Conservation (phyloP, 1,140 invertebrate genomes). For the Halyomorpha halys region DNA sequence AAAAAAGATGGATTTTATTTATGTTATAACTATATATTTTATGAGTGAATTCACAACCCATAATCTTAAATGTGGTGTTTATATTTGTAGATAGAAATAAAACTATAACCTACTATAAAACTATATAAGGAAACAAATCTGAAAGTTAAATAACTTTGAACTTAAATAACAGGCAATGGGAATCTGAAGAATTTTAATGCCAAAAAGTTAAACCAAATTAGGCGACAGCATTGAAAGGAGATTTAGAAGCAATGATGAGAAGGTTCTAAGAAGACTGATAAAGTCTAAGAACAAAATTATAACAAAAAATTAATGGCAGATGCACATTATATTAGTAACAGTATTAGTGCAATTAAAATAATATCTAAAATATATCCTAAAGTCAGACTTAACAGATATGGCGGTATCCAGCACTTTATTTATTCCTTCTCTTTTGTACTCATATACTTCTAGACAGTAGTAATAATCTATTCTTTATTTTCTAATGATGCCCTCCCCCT, state of each 20-base stretch:
- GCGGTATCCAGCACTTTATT: neutral
- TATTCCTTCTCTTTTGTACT: neutral
- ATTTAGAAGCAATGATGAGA: neutral
- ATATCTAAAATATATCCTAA: slow-evolving; percentile 4
- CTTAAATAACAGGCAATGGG: no score
- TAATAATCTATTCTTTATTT: neutral
- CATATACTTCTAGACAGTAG: neutral
- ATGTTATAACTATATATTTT: no score
- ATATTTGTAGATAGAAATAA: no score
- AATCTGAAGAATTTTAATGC: no score
- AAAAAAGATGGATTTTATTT: no score
- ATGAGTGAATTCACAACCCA: no score
- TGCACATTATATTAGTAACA: neutral
- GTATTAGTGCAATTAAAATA: neutral
- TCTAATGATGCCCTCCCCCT: neutral
- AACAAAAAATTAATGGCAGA: slow-evolving; percentile 1
- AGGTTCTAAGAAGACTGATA: neutral
- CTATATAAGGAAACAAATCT: no score
- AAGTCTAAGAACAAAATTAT: neutral
- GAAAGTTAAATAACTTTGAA: no score
- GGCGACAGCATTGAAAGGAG: neutral
- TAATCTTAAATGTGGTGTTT: no score
- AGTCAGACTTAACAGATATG: slow-evolving; percentile 14
- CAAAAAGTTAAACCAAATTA: no score
- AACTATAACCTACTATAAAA: no score